Evolutionary conservation across 1,140 invertebrate genomes (phyloP), one percentile per base, ranked within the genome.

Genomic region (Aphelenchoides fujianensis): DNA sequence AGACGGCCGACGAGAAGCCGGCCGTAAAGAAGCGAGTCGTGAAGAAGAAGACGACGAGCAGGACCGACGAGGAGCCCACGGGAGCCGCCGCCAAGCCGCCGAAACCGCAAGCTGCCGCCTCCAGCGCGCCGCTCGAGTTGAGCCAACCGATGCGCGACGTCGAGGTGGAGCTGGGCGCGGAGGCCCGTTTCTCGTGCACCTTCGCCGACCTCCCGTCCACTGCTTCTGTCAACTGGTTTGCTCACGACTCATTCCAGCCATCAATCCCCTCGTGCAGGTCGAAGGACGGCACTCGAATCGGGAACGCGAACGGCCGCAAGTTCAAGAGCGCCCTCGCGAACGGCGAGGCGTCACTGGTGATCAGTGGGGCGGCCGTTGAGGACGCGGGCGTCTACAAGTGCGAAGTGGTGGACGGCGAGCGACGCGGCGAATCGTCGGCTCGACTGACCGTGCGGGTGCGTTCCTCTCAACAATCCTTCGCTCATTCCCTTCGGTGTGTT

Each of bases 361-460:
- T 69, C 67, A 69, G 12, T 69, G 64, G 3, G n/a, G 30, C 31
- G n/a, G 28, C 61, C 12, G 2, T 16, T 2, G 62, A 0, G 28
- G 67, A 69, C 30, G 19, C 12, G 12, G 67, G 67, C 30, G 16
- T 68, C n/a, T 69, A 69, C 67, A 71, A 69, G 31, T 69, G 67
- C 30, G 67, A 69, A 28, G 30, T 69, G 12, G 12, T n/a, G 12
- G 61, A 23, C 30, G 30, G 32, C 1, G 67, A 19, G 5, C 19
- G 7, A 1, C n/a, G 30, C 27, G n/a, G 64, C 16, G n/a, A 62
- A 1, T n/a, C 41, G 16, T 16, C 16, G 16, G 64, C 16, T 16
- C n/a, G n/a, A 70, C 32, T 67, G 35, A 69, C 16, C 61, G 32
- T 67, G 2, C n/a, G 41, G 23, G 41, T 48, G 23, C 12, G 41